These are phyloP conservation scores for Cyanoliseus patagonus DNA, from an alignment of 2,113 vertebrate genomes.

Conservation along the genomic window DNA sequence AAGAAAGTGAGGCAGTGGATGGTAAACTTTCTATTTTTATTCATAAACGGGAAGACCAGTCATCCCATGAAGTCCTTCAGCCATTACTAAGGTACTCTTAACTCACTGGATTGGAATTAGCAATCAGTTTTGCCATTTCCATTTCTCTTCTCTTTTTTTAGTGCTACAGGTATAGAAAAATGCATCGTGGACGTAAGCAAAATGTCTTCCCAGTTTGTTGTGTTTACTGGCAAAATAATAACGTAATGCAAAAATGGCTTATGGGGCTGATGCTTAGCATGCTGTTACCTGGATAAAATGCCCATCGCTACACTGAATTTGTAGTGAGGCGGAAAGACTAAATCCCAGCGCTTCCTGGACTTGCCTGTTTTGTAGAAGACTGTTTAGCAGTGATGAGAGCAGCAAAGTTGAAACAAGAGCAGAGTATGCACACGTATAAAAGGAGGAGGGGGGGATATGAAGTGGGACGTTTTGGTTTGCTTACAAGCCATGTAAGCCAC, in stretches of 20 bases:
- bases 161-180: not conserved
- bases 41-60: conserved; percentile 97
- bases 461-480: not conserved
- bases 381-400: not conserved
- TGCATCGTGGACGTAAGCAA: not conserved
- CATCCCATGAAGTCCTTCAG: conserved; percentile 96
- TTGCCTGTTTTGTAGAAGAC: not conserved
- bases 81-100: conserved; percentile 89
- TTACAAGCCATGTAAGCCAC: not conserved
- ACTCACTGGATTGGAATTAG: not conserved
- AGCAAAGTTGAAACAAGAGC: not conserved
- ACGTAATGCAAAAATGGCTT: not conserved
- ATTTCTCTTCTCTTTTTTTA: not conserved
- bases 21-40: conserved; percentile 98
- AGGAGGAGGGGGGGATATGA: not conserved
- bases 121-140: accelerated
- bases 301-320: not conserved
- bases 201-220: not conserved
- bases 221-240: not conserved
- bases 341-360: not conserved
- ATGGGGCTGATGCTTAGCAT: not conserved
- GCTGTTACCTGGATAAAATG: not conserved
- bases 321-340: not conserved
- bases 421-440: not conserved
- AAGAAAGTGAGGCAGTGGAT: conserved; percentile 95